Evolutionary conservation across 2,888 invertebrate species (phyloP), one percentile per base, ranked within the genome.

Genomic region (Bursaphelenchus okinawaensis): DNA sequence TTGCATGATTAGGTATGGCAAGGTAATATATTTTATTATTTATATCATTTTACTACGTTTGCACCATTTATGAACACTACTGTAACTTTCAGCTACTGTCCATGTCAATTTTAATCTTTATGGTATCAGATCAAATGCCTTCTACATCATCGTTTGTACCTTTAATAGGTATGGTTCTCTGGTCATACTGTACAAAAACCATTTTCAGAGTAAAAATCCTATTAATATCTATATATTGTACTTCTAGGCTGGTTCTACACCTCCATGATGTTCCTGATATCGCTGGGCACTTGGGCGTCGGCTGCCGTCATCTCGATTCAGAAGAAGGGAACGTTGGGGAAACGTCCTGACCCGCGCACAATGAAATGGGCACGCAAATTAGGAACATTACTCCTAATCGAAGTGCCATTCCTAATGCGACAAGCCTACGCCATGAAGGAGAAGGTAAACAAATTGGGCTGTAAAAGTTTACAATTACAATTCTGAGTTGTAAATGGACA

Each of bases 111-210:
- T 82, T 85, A 67, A 83, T 84, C 81, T 79, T 85, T 29, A 68
- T 68, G 68, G 23, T 26, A n/a, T 26, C 54, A 6, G 84, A 84
- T 66, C 83, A 83, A 63, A 84, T 84, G 84, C 85, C 85, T 0
- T 83, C 83, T 6, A 85, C 85, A 0, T 84, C 84, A 2, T 84
- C 84, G 52, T 83, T 83, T 71, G 83, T 85, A 31, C 85, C 85
- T 2, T 76, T 85, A 4, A 84, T 85, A 62, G 84, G 84, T 83
- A 73, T 73, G 80, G 29, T n/a, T n/a, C n/a, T n/a, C n/a, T n/a
- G n/a, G n/a, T n/a, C n/a, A n/a, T n/a, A n/a, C n/a, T n/a, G n/a
- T n/a, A n/a, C n/a, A n/a, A n/a, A n/a, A n/a, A n/a, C n/a, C n/a
- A n/a, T n/a, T n/a, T n/a, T n/a, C n/a, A n/a, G n/a, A n/a, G n/a